Base-by-base conservation (phyloP, 1,140 invertebrate genomes). In the Chironomus tepperi region DNA sequence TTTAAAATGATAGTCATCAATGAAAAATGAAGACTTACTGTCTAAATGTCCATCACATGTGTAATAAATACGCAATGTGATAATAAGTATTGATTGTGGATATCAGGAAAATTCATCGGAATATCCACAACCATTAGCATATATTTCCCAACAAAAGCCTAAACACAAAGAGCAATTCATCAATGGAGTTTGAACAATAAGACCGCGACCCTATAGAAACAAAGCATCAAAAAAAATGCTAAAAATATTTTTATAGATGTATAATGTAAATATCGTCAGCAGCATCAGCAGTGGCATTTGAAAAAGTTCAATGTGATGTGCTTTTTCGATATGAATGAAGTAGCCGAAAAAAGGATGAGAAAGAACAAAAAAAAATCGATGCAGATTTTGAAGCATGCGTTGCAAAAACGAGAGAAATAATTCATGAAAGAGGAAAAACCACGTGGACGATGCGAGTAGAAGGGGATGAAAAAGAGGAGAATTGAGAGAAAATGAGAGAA, bases 291-390 rank as follows among this genome's bases (percentile, higher is more conserved):
- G 24, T 34, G 24, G 24, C 24, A 34, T 5, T 34, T 34, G 47
- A 12, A n/a, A 47, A 15, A 57, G 47, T 57, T 57, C 47, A 57
- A 57, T 57, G 47, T 57, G 47, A 57, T 57, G 12, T 57, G 47
- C 47, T n/a, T 57, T 47, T 57, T 57, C 47, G n/a, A 57, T n/a
- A 57, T 57, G 47, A 57, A 57, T 57, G 47, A 57, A n/a, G n/a
- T 57, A n/a, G 1, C 12, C 12, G 10, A n/a, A 57, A 57, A 10
- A 57, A 15, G 15, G 43, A 47, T 12, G 15, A 12, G 47, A 12
- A 15, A 57, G 47, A 57, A 47, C 1, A 47, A 47, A 47, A n/a
- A 57, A 57, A 57, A 57, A 57, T 57, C 47, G 47, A 57, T 57
- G 47, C 47, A 57, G 47, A 57, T 57, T 57, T 57, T 57, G 47